Evolutionary conservation across 2,797 vertebrate genomes (phyloP), one percentile per base, ranked within the genome.

Genomic region (Danio aesculapii): DNA sequence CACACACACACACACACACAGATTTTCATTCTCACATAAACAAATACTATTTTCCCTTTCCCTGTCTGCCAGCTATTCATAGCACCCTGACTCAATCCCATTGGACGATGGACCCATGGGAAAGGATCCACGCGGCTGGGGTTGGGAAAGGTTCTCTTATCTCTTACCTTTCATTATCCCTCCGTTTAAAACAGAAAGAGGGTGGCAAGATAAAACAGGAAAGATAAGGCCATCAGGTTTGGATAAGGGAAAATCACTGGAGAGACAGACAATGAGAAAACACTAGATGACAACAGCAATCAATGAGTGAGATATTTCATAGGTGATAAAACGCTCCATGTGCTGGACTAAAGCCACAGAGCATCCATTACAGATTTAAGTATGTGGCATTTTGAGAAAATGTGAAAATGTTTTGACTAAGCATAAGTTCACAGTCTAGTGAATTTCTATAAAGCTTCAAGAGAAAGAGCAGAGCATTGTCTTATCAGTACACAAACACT

Each of bases 21-120:
- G 62, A 21, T n/a, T 71, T 55, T 62, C n/a, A 69, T 63, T 71
- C 72, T 72, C 77, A 77, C 30, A 73, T 53, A 79, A 79, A 79
- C 69, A 73, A 73, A 73, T 41, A 57, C 19, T 21, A 30, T 81
- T 57, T 64, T 19, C 55, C 39, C 58, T 62, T 79, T 71, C 50
- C 58, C 10, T 63, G 47, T 62, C 49, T 71, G 59, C 71, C 66
- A 69, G 50, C 72, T 83, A 82, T 82, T 77, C 46, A 72, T 82
- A 79, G 71, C 16, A 71, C 58, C 67, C 21, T 44, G 46, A 62
- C 67, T 74, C 14, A 58, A n/a, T 83, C 30, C 8, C 21, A 43
- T 19, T 81, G 72, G 83, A 66, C 66, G 68, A 63, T 55, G 16
- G 50, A 49, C 69, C 11, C 59, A 74, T 81, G 78, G 43, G 50